Percentiles rank a stretch among this genome's conserved stretches.
phyloP scores from a whole-genome alignment of 2,888 invertebrate species.

The Leucophenga montana region DNA sequence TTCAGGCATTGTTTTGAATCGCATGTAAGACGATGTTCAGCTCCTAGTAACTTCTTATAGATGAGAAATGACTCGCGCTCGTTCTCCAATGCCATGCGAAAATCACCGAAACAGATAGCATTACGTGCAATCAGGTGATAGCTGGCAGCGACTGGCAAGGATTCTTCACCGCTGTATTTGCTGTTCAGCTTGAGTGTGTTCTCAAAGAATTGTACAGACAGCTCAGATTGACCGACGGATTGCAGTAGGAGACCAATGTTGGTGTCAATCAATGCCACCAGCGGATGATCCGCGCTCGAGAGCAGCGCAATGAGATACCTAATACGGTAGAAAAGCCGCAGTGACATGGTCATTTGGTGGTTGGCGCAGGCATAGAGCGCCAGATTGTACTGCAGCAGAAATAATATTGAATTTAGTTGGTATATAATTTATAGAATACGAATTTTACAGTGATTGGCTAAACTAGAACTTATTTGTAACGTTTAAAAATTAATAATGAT shows the following conservation, averaged over 20 bases:
- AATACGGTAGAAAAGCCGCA: slow-evolving; percentile 94
- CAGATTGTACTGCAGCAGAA: slow-evolving; percentile 77
- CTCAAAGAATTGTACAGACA: slow-evolving; percentile 93
- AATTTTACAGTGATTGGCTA: no score
- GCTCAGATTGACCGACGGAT: slow-evolving; percentile 96
- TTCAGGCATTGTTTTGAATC: slow-evolving; percentile 97
- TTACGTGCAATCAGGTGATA: slow-evolving; percentile 95
- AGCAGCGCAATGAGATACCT: slow-evolving; percentile 93
- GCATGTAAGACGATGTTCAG: slow-evolving; percentile 95
- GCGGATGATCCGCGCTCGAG: slow-evolving; percentile 96
- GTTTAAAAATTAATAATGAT: no score
- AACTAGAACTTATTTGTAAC: no score
- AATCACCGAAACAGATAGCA: slow-evolving; percentile 97
- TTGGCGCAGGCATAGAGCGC: slow-evolving; percentile 98
- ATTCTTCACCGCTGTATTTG: slow-evolving; percentile 89
- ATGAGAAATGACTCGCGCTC: slow-evolving; percentile 98
- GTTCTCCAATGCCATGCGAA: slow-evolving; percentile 92
- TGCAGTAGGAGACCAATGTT: slow-evolving; percentile 97
- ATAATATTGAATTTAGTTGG: background rate
- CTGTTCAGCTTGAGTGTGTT: slow-evolving; percentile 90
- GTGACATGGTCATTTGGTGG: slow-evolving; percentile 94
- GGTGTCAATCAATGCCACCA: slow-evolving; percentile 95
- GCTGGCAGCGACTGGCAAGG: slow-evolving; percentile 94
- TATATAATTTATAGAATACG: background rate
- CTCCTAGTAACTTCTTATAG: slow-evolving; percentile 93